These are phyloP conservation scores for Isichthys henryi DNA, from an alignment of 2,113 vertebrate species.

Conservation along the genomic window DNA sequence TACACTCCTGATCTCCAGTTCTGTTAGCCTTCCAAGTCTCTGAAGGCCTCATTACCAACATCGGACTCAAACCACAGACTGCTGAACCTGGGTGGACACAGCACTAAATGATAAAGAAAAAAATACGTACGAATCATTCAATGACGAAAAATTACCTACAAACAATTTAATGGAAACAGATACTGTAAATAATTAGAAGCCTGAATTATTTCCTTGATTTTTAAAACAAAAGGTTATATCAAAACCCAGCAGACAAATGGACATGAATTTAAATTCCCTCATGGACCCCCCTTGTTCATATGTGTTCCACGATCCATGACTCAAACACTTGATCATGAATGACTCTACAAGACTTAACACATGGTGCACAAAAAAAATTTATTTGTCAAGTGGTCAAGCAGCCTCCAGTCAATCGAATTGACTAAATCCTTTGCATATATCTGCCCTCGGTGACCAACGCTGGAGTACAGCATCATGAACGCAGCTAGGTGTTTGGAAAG, in stretches of 20 bases:
- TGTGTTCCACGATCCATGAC: not conserved
- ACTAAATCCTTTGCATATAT: not conserved
- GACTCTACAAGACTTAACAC: not conserved
- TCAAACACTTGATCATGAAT: not conserved
- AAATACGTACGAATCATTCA: not conserved
- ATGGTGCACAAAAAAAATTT: not conserved
- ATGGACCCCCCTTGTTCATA: not conserved
- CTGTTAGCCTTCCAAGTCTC: not conserved
- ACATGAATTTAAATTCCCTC: not conserved
- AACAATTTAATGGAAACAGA: not conserved
- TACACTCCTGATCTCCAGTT: not conserved
- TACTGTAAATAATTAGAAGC: not conserved
- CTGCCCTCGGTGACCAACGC: not conserved
- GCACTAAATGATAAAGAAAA: not conserved
- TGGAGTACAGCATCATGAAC: not conserved
- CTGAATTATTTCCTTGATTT: not conserved
- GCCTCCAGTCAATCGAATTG: not conserved
- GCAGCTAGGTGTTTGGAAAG: not conserved
- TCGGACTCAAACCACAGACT: not conserved
- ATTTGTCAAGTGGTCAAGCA: not conserved
- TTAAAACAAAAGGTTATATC: not conserved
- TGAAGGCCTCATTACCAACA: not conserved
- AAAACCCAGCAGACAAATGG: not conserved
- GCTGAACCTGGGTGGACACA: not conserved
- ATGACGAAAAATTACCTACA: not conserved